phyloP scores from a whole-genome alignment of 2,797 vertebrate species.

The Euphonia xanthogaster region DNA sequence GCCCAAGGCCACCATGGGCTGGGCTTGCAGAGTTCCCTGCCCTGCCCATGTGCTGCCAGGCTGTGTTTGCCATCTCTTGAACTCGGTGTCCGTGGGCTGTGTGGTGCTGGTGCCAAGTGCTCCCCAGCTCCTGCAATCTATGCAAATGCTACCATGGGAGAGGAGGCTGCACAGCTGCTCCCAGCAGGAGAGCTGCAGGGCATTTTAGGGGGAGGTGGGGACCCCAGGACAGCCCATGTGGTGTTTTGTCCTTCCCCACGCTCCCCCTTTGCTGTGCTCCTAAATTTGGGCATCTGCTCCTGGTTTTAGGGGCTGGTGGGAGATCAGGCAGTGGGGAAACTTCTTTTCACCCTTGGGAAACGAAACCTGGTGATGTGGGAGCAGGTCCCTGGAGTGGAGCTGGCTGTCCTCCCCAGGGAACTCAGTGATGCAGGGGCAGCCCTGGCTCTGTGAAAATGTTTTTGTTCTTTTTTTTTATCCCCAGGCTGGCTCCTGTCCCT shows the following conservation, averaged over 20 bases:
- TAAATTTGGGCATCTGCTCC: rapidly evolving
- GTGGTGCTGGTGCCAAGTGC: neutral
- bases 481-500: neutral
- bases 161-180: neutral
- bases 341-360: neutral
- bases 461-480: neutral
- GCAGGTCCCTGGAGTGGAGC: neutral
- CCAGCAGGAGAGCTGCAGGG: rapidly evolving
- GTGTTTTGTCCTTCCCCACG: neutral
- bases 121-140: neutral
- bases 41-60: neutral
- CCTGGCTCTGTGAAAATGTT: neutral
- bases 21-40: neutral
- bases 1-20: neutral
- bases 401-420: neutral
- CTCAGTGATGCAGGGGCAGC: neutral
- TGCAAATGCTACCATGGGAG: neutral
- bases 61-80: neutral
- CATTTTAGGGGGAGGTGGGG: neutral
- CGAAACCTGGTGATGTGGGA: rapidly evolving
- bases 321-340: neutral
- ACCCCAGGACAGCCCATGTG: rapidly evolving
- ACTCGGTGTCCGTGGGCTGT: rapidly evolving
- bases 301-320: neutral
- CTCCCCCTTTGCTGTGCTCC: neutral